These are phyloP conservation scores for Morbakka virulenta DNA, from an alignment of 30 jellyfish, hydroid and myxozoan genomes.

Conservation along the genomic window DNA sequence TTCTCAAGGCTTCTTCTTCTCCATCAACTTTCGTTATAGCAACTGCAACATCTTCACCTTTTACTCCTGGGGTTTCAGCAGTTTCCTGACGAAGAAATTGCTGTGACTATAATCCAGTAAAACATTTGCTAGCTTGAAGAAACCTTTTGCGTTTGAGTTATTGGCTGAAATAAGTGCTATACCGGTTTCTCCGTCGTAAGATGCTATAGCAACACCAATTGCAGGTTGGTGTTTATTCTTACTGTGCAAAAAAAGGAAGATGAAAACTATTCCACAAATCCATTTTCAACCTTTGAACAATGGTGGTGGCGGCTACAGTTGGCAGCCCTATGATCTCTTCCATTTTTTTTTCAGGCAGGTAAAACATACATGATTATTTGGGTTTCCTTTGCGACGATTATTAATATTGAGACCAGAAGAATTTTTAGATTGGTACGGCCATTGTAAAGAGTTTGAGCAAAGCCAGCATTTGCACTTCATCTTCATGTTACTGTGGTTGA, in stretches of 20 bases:
- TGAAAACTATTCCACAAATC: constrained; percentile 39
- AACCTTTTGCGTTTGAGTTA: constrained; percentile 45
- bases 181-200: constrained; percentile 32
- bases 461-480: constrained; percentile 48
- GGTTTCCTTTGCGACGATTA: constrained; percentile 42
- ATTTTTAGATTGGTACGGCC: constrained; percentile 53
- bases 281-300: constrained; percentile 22
- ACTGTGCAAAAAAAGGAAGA: constrained; percentile 36
- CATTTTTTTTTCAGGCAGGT: constrained; percentile 53
- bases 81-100: constrained; percentile 19
- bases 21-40: constrained; percentile 58
- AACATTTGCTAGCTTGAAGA: constrained; percentile 27
- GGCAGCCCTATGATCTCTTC: constrained; percentile 48
- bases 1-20: constrained; percentile 37
- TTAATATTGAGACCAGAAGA: constrained; percentile 33
- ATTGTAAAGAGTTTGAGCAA: constrained; percentile 45
- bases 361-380: constrained; percentile 57
- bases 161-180: constrained; percentile 53
- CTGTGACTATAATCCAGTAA: constrained; percentile 37
- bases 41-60: constrained; percentile 31
- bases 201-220: constrained; percentile 46
- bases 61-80: constrained; percentile 29
- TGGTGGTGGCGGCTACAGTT: constrained; percentile 32
- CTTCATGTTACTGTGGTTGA: constrained; percentile 38
- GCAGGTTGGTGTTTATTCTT: constrained; percentile 4